Evolutionary conservation across 2,113 vertebrate species (phyloP).

Genomic region (Dasyornis broadbenti): DNA sequence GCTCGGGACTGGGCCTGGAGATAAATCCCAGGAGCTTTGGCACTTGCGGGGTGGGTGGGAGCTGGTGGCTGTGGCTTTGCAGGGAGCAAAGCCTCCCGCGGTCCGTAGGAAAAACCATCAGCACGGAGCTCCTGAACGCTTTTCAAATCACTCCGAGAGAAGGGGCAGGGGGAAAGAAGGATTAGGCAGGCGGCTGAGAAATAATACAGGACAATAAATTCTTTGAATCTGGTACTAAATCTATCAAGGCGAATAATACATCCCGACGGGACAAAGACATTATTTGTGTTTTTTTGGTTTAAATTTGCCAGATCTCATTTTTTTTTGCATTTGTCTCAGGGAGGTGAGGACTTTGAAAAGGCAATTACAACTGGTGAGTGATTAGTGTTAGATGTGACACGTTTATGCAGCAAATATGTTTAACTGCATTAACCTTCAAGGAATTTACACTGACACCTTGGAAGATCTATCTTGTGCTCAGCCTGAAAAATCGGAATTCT

Average conservation of each 20-base stretch:
- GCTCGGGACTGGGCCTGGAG: not conserved
- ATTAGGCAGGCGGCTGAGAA: conserved; percentile 1
- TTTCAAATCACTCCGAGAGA: not conserved
- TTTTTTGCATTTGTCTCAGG: not conserved
- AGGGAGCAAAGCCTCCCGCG: not conserved
- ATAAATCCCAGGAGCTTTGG: not conserved
- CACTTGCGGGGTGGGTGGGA: accelerated
- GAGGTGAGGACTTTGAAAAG: conserved; percentile 50
- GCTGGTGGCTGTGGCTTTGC: not conserved
- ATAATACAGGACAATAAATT: conserved; percentile 16
- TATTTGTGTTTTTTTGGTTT: conserved; percentile 34
- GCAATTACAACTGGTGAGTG: conserved; percentile 60
- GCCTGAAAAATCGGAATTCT: conserved; percentile 44
- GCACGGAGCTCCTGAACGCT: not conserved
- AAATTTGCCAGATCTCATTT: conserved; percentile 27
- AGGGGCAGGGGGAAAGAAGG: not conserved
- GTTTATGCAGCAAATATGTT: conserved; percentile 67
- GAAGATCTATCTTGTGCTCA: conserved; percentile 26
- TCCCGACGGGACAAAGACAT: not conserved
- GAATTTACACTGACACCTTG: conserved; percentile 51
- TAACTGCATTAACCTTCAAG: conserved; percentile 65
- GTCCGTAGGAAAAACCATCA: not conserved
- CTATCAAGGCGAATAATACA: conserved; percentile 47
- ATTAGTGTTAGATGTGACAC: conserved; percentile 54
- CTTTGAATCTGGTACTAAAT: conserved; percentile 31